Evolutionary conservation across 2,113 vertebrate species (phyloP).

Genomic region (Platysternon megacephalum): DNA sequence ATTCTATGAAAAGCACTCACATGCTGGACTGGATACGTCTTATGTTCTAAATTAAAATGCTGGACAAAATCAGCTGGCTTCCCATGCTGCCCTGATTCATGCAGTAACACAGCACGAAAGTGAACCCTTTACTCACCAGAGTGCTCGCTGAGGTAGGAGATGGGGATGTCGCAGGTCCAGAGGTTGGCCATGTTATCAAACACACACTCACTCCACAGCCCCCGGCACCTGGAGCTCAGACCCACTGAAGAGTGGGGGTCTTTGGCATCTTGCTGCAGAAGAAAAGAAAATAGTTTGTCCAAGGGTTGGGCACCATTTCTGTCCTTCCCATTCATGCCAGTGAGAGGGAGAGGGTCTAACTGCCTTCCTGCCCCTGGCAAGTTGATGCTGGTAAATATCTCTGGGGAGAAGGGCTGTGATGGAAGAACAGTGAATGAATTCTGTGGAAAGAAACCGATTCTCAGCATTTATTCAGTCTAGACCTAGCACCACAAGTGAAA

Average conservation of each 20-base stretch:
- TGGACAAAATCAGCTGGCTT: not conserved
- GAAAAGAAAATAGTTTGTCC: not conserved
- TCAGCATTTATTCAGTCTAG: not conserved
- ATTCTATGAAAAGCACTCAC: not conserved
- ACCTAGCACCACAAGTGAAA: too few relatives aligned
- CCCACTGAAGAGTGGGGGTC: constrained; percentile 38
- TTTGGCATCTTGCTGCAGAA: constrained; percentile 34
- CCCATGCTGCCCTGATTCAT: not conserved
- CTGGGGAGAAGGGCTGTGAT: not conserved
- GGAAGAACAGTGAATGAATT: not conserved
- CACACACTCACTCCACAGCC: constrained; percentile 49
- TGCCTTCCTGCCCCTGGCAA: not conserved
- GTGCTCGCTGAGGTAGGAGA: constrained; percentile 34
- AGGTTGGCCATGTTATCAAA: constrained; percentile 37
- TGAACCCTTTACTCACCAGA: not conserved
- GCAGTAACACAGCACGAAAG: not conserved
- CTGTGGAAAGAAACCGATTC: not conserved
- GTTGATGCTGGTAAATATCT: not conserved
- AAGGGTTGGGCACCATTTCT: not conserved
- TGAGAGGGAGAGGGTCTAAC: not conserved
- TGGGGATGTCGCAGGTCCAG: constrained; percentile 49
- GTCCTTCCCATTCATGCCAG: not conserved
- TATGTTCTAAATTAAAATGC: not conserved
- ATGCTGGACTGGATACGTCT: not conserved
- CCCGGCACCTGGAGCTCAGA: constrained; percentile 30